Base-by-base conservation (phyloP, 2,888 invertebrate genomes). In the Hypsopygia costalis region DNA sequence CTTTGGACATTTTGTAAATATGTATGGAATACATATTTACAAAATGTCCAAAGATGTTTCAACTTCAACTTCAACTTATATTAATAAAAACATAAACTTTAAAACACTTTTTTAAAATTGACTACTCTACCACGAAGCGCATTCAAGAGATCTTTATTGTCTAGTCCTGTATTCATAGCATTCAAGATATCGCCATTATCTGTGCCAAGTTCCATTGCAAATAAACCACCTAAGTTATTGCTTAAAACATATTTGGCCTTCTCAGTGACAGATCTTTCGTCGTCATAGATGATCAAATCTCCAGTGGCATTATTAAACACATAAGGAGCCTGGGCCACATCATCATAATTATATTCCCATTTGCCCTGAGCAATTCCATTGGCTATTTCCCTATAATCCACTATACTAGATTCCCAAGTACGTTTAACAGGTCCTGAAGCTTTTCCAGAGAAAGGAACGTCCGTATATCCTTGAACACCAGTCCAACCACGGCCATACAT, bases 401-500 rank as follows among this genome's bases (percentile, higher is more conserved):
- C n/a, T n/a, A n/a, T n/a, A n/a, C n/a, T 86, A 3, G 88, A 88
- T 43, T 88, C 88, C 88, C 88, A 88, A 0, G 87, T 81, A 1
- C 88, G 88, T 45, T 88, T 88, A 29, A 77, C 77, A 0, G 88
- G 81, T 0, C 88, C 88, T 20, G 80, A 76, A 1, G 88, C 88
- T 27, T 75, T 74, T 0, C 87, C 87, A 37, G 85, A 85, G 63
- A 88, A 88, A 0, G 87, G 87, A 46, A 68, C 60, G 30, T 75
- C 79, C 31, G 59, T 64, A 50, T 85, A 88, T 0, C 58, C 66
- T 10, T 71, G 62, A 0, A 88, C 87, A 7, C 88, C 87, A 10
- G 87, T 86, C 88, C 88, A 88, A 0, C 88, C 88, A 43, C 88
- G 66, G 1, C 87, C 87, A 29, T 88, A 88, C 88, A 88, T 88